Evolutionary conservation across 2,113 vertebrate species (phyloP).

Genomic region (Puntigrus tetrazona): DNA sequence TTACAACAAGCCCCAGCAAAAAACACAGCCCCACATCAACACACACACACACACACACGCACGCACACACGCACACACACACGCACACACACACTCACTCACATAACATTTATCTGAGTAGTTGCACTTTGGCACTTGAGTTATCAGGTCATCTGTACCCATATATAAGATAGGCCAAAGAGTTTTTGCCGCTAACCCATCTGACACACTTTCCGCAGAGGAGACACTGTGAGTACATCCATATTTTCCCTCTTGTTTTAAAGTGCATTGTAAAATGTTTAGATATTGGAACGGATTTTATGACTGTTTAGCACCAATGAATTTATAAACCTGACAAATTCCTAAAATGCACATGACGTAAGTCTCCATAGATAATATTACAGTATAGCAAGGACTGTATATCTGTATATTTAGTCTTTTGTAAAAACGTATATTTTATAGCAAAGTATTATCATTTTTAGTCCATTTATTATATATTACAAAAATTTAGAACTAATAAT

Average conservation of each 20-base stretch:
- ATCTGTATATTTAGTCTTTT: no score
- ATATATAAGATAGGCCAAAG: slow-evolving; percentile 61
- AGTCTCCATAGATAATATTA: neutral
- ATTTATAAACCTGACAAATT: neutral
- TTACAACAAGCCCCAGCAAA: slow-evolving; percentile 49
- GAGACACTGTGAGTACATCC: slow-evolving; percentile 71
- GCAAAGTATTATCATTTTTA: no score
- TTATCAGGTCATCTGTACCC: slow-evolving; percentile 66
- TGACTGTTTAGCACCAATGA: neutral
- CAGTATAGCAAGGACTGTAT: no score
- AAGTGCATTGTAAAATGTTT: neutral
- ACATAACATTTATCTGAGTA: slow-evolving; percentile 67
- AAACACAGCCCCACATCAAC: slow-evolving; percentile 51
- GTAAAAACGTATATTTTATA: no score
- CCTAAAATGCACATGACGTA: neutral
- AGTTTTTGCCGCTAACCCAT: slow-evolving; percentile 51
- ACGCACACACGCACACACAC: slow-evolving; percentile 29
- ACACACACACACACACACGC: slow-evolving; percentile 22
- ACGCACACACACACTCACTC: no score
- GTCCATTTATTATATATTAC: no score
- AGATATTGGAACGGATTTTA: neutral
- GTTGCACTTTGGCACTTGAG: slow-evolving; percentile 75
- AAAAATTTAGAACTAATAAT: no score
- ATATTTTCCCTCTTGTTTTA: slow-evolving; percentile 32
- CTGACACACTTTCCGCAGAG: slow-evolving; percentile 58